Percentiles rank a stretch among this genome's conserved stretches.
These are phyloP conservation scores for Pyrrhia umbra DNA, from an alignment of 2,888 invertebrate genomes.

Conservation along the genomic window DNA sequence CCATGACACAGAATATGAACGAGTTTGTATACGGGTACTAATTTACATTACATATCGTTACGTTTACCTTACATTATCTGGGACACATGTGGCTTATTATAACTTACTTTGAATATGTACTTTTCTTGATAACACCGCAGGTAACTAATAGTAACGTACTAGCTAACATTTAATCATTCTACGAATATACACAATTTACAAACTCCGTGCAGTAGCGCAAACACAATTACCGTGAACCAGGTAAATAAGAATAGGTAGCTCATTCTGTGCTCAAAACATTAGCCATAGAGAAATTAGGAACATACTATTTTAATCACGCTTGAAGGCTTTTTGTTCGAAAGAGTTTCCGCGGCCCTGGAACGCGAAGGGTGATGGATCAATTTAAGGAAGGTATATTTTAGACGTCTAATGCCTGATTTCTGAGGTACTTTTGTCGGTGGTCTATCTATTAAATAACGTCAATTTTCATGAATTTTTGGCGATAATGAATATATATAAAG, in stretches of 20 bases:
- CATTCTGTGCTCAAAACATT: not conserved
- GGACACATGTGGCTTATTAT: conserved; percentile 75
- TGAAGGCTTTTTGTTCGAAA: no score
- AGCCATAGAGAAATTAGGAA: no score
- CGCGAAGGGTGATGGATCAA: no score
- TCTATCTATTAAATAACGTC: no score
- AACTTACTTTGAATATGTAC: conserved; percentile 20
- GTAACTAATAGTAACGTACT: conserved; percentile 6
- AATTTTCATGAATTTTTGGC: no score
- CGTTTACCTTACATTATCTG: conserved; percentile 67
- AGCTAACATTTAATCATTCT: conserved; percentile 7
- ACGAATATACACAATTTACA: not conserved
- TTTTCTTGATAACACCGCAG: no score
- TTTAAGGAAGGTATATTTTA: no score
- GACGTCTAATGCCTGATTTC: no score
- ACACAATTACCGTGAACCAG: not conserved
- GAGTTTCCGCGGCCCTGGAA: no score
- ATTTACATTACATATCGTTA: conserved; percentile 62
- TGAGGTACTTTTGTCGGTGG: no score
- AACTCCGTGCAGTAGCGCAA: not conserved
- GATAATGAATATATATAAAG: no score
- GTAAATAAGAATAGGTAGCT: not conserved
- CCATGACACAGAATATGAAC: conserved; percentile 86
- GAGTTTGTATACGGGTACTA: conserved; percentile 74
- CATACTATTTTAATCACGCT: no score